Evolutionary conservation across 2,888 invertebrate species (phyloP), one percentile per base, ranked within the genome.

Genomic region (Leucoptera coffeella): DNA sequence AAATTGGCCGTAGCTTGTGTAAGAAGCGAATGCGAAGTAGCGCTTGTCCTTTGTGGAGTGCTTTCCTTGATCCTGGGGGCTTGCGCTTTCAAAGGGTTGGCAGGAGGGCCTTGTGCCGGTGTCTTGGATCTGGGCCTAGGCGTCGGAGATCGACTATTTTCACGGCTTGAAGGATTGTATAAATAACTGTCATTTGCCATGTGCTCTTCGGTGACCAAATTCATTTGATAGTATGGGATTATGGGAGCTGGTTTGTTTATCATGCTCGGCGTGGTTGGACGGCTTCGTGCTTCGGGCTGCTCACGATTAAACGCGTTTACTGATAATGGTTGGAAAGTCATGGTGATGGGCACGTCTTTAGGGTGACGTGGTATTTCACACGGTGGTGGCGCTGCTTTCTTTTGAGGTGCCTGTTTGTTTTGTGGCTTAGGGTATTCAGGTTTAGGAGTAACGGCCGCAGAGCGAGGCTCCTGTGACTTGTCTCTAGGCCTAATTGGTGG

Each of bases 151-250:
- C 79, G 71, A 27, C 80, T 80, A 28, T 52, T 47, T 38, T 69
- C 73, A 9, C 77, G 74, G 42, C 72, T 75, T 23, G 64, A 67
- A 12, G 78, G 79, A 37, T 82, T 77, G 36, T 77, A 76, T 27
- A 76, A 44, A 35, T 77, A 75, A 22, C 71, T 65, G 40, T 75
- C 74, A 2, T 77, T 61, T 4, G 83, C 75, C 28, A 57, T 42
- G 42, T 77, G 77, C 43, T 80, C 77, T 22, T 79, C 79, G n/a
- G 80, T 74, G 15, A 83, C 78, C 37, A 87, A 64, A 50, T 83
- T 82, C 52, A 80, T 80, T 55, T 89, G 88, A 46, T 89, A 89
- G 40, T 77, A 78, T 6, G 88, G 88, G 37, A 89, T 78, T 26
- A 78, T 71, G 8, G 85, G 79, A 2, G 84, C 82, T 14, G 86